Conservation (phyloP, 2,113 vertebrate genomes). For the Plectropomus leopardus region DNA sequence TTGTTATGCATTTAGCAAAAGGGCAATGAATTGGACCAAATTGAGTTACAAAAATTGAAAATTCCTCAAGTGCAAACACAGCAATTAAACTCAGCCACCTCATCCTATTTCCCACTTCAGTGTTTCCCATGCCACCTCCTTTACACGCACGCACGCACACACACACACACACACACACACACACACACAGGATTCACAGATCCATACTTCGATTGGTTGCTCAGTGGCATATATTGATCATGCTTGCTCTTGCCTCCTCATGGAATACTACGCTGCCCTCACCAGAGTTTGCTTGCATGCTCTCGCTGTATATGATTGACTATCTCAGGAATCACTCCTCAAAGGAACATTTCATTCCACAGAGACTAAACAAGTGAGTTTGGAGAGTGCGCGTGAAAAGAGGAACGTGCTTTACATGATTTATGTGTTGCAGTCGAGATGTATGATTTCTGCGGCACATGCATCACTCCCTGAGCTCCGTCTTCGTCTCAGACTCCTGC, state of each 20-base stretch:
- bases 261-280: background rate
- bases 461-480: slow-evolving; percentile 28
- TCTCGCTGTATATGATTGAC: slow-evolving; percentile 48
- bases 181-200: slow-evolving; percentile 24
- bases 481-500: slow-evolving; percentile 8
- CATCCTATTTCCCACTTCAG: slow-evolving; percentile 13
- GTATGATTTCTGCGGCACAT: slow-evolving; percentile 16
- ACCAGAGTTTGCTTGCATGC: background rate
- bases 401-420: slow-evolving; percentile 51
- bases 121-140: background rate
- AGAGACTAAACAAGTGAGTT: slow-evolving; percentile 30
- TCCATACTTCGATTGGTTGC: slow-evolving; percentile 66
- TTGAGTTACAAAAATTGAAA: slow-evolving; percentile 13
- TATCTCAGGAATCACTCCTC: slow-evolving; percentile 38
- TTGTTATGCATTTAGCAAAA: slow-evolving; percentile 25
- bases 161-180: slow-evolving; percentile 10
- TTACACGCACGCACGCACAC: slow-evolving; percentile 4
- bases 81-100: slow-evolving; percentile 28
- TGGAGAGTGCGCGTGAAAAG: slow-evolving; percentile 15
- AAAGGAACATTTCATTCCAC: slow-evolving; percentile 50
- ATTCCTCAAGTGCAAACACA: slow-evolving; percentile 21
- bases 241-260: slow-evolving; percentile 35
- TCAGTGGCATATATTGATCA: slow-evolving; percentile 60
- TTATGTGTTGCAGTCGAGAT: slow-evolving; percentile 35
- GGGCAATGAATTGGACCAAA: slow-evolving; percentile 3